Conservation (phyloP, 2,113 vertebrate genomes). For the Hiodon tergisus region DNA sequence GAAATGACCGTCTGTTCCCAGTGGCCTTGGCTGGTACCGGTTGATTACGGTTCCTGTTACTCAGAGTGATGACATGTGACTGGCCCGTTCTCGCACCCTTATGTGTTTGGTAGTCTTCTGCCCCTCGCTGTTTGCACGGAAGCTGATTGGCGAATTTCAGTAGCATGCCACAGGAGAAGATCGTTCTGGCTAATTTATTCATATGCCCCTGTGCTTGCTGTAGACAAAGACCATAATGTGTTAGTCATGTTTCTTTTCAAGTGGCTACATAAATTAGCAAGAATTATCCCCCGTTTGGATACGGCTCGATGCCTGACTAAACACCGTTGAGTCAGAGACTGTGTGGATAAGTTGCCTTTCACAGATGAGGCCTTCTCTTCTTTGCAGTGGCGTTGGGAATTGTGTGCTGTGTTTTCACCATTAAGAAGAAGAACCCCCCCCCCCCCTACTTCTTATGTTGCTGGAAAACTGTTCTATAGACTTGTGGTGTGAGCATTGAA, state of each 20-base stretch:
- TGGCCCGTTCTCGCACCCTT: background rate
- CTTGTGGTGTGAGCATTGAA: too few species aligned
- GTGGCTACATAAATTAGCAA: background rate
- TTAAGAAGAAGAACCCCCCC: too few species aligned
- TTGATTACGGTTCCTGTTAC: background rate
- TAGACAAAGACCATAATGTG: background rate
- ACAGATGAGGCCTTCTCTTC: background rate
- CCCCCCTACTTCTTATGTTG: too few species aligned
- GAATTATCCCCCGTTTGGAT: background rate
- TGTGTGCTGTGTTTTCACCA: too few species aligned
- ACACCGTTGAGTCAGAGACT: slow-evolving; percentile 2
- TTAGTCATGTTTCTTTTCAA: background rate
- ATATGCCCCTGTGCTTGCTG: background rate
- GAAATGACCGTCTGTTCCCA: background rate
- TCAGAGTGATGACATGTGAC: background rate
- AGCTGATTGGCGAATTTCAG: background rate
- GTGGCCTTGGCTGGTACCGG: background rate
- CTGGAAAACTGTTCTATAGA: too few species aligned
- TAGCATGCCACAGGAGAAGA: background rate
- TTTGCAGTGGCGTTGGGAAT: too few species aligned
- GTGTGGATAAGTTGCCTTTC: background rate
- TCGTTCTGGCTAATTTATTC: background rate
- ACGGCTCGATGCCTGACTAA: background rate
- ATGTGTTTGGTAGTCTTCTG: background rate
- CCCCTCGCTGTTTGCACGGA: background rate